Percentiles rank a stretch among this genome's conserved stretches.
These are phyloP conservation scores for Sesamia inferens DNA, from an alignment of 2,888 invertebrate genomes.

Conservation along the genomic window DNA sequence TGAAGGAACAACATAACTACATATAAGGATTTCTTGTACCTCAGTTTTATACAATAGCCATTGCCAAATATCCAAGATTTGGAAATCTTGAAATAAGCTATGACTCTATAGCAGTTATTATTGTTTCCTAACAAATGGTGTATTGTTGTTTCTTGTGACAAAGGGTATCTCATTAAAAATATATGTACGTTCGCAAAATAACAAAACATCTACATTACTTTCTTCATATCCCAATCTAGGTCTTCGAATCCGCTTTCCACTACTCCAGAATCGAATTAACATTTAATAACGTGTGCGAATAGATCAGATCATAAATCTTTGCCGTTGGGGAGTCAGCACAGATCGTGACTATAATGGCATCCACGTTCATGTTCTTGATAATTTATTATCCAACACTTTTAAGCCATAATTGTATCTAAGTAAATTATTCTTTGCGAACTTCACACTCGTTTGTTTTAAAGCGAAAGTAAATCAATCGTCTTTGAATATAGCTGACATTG, in stretches of 20 bases:
- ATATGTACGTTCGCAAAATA: no score
- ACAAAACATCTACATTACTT: not conserved
- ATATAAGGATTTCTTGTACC: constrained; percentile 6
- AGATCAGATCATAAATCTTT: constrained; percentile 80
- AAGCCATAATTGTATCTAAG: constrained; percentile 69
- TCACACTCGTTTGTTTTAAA: constrained; percentile 57
- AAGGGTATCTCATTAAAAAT: no score
- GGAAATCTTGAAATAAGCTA: constrained; percentile 25
- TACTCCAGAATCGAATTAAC: constrained; percentile 52
- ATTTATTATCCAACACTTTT: constrained; percentile 77
- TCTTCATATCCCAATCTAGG: constrained; percentile 19
- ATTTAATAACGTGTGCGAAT: constrained; percentile 59
- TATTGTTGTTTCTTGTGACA: no score
- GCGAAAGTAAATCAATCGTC: constrained; percentile 41
- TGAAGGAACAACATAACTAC: not conserved
- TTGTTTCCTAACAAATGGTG: no score
- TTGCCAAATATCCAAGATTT: constrained; percentile 17
- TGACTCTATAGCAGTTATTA: no score
- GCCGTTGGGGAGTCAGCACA: constrained; percentile 78
- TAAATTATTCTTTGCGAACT: constrained; percentile 65
- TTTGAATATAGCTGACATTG: constrained; percentile 3
- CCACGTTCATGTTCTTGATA: constrained; percentile 68
- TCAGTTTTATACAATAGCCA: constrained; percentile 14
- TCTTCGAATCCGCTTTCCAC: constrained; percentile 24
- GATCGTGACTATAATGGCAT: constrained; percentile 84